A percentile compares a stretch with the other conserved stretches of the same genome.
These are phyloP conservation scores for Coregonus ussuriensis DNA, from an alignment of 2,797 vertebrate genomes.

Conservation along the genomic window DNA sequence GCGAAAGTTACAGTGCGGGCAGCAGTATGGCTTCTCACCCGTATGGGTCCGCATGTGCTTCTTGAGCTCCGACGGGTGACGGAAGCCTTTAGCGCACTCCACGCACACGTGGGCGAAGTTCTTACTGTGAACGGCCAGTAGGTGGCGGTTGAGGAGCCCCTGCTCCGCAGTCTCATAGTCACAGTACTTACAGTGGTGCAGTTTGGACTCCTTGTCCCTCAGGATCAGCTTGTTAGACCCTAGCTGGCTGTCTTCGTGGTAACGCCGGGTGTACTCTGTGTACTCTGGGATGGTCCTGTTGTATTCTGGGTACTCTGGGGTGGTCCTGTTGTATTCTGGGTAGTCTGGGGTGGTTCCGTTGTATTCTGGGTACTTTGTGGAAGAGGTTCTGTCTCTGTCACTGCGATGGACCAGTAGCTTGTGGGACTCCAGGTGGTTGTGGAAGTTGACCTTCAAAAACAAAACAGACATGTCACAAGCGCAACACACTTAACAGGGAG, in stretches of 20 bases:
- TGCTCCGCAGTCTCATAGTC: constrained; percentile 89
- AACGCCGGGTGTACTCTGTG: constrained; percentile 92
- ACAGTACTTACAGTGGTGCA: constrained; percentile 89
- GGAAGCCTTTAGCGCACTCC: constrained; percentile 87
- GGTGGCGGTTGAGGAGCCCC: constrained; percentile 86
- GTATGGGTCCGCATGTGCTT: constrained; percentile 99
- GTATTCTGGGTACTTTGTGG: constrained; percentile 93
- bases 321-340: too few species aligned
- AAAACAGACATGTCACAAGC: not conserved
- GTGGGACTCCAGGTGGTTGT: constrained; percentile 96
- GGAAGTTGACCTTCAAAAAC: constrained; percentile 75
- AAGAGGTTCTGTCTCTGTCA: constrained; percentile 77
- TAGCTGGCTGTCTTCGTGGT: constrained; percentile 93
- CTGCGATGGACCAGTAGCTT: constrained; percentile 92
- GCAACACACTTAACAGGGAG: not conserved
- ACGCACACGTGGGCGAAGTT: constrained; percentile 87
- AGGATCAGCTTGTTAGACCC: constrained; percentile 96
- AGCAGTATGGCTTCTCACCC: constrained; percentile 92
- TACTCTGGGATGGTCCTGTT: constrained; percentile 77
- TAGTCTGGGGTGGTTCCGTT: constrained; percentile 62
- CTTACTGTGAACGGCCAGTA: constrained; percentile 89
- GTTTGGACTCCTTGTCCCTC: constrained; percentile 92
- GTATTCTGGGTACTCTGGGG: too few species aligned
- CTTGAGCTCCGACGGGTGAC: constrained; percentile 87
- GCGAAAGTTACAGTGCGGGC: constrained; percentile 84